Evolutionary conservation across 2,113 vertebrate genomes (phyloP).

Genomic region (Phycodurus eques): DNA sequence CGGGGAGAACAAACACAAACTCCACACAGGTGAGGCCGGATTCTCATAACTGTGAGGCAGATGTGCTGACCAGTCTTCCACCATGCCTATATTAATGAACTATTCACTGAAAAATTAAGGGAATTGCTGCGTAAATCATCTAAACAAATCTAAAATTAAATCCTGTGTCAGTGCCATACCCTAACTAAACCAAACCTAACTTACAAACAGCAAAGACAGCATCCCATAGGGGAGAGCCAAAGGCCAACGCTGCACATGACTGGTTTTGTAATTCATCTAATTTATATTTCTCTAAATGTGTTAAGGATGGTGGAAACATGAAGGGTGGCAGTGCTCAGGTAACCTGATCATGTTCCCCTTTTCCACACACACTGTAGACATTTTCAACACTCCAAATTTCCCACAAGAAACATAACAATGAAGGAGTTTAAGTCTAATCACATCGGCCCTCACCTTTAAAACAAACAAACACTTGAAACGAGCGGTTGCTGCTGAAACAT

Average conservation of each 20-base stretch:
- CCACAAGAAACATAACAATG: conserved; percentile 49
- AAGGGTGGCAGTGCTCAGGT: neutral
- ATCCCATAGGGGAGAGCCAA: neutral
- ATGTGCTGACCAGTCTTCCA: too few relatives aligned
- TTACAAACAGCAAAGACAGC: neutral
- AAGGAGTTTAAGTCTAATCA: conserved; percentile 42
- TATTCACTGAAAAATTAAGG: neutral
- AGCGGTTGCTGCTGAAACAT: conserved; percentile 33
- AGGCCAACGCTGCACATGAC: neutral
- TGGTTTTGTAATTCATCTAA: neutral
- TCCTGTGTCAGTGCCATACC: too few relatives aligned
- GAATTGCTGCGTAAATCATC: neutral
- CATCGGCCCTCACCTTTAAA: conserved; percentile 52
- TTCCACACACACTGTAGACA: conserved; percentile 12
- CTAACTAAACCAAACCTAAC: too few relatives aligned
- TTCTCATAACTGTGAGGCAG: too few relatives aligned
- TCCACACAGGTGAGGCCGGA: too few relatives aligned
- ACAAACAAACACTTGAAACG: conserved; percentile 48
- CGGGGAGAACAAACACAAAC: too few relatives aligned
- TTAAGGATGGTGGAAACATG: neutral
- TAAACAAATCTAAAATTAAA: neutral
- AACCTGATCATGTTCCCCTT: conserved; percentile 10
- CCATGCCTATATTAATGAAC: neutral
- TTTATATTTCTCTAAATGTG: neutral
- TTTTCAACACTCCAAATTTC: conserved; percentile 33